Base-by-base conservation (phyloP, 2,888 invertebrate species). In the Macrophya alboannulata region DNA sequence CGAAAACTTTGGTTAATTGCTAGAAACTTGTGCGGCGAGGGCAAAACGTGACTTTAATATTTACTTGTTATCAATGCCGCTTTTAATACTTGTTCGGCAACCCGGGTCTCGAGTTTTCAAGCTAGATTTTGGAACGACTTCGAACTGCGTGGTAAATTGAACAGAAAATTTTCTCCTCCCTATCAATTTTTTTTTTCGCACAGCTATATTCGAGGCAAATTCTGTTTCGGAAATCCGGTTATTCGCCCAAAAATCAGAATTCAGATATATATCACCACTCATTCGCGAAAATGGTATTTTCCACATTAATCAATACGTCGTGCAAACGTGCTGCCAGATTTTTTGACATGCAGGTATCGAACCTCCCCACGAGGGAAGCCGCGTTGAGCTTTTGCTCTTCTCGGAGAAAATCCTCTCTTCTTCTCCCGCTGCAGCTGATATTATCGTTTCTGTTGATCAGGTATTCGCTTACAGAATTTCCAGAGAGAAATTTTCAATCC, bases 1-100 rank as follows among this genome's bases (percentile, higher is more conserved):
- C 59, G 62, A 81, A 81, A 62, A 81, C 81, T 81, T 81, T n/a
- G 12, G 59, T 62, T 81, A 62, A 81, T 62, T 81, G 81, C 81
- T 62, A 10, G 81, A 59, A 81, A 62, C 81, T 81, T 43, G 77
- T 25, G 17, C 21, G 43, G n/a, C n/a, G n/a, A 59, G 43, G 43
- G 31, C 43, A 81, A 37, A 62, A 81, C 81, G 62, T 81, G 81
- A 59, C 81, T 81, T 81, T 81, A 51, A 77, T 48, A 55, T 77
- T 77, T 31, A 62, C 40, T 21, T 51, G 37, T 81, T 81, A 55
- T 77, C 77, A 77, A 77, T 77, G 77, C 15, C 77, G 21, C 48
- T 25, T 31, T 77, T 48, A n/a, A 51, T 68, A 37, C 81, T 62
- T 21, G 81, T 81, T 62, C 62, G 21, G n/a, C 6, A 43, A 12